phyloP scores from a whole-genome alignment of 2,888 invertebrate genomes.

The Anoplius nigerrimus region DNA sequence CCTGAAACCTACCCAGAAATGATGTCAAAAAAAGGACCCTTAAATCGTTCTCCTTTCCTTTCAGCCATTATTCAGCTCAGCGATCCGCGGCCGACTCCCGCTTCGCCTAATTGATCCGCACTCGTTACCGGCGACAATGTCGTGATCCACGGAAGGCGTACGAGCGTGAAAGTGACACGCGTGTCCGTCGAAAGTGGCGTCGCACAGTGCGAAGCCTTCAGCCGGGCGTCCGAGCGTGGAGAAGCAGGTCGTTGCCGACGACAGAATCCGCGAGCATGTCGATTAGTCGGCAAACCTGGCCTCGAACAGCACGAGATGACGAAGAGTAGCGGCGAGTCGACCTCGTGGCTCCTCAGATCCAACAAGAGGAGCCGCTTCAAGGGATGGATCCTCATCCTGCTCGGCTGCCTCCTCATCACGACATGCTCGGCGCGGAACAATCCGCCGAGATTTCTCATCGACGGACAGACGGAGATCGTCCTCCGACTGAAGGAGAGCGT shows the following conservation, averaged over 20 bases:
- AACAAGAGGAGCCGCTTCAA: constrained; percentile 53
- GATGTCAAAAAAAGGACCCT: too few relatives aligned
- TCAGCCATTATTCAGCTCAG: too few relatives aligned
- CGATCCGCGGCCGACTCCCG: neutral
- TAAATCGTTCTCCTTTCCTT: too few relatives aligned
- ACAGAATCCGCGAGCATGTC: constrained; percentile 32
- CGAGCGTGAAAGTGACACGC: constrained; percentile 50
- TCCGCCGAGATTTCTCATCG: constrained; percentile 91
- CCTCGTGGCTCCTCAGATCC: constrained; percentile 49
- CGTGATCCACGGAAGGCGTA: constrained; percentile 18
- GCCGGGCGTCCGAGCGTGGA: too few relatives aligned
- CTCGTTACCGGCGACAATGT: constrained; percentile 23
- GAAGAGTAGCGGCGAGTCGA: constrained; percentile 36
- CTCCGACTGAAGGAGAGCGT: constrained; percentile 91
- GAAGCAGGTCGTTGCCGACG: neutral
- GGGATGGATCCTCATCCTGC: constrained; percentile 47
- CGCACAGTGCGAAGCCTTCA: neutral
- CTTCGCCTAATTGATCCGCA: constrained; percentile 7
- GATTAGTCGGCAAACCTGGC: constrained; percentile 24
- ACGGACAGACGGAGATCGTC: constrained; percentile 93
- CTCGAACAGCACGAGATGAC: constrained; percentile 45
- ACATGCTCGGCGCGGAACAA: constrained; percentile 79
- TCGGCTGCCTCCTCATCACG: constrained; percentile 49
- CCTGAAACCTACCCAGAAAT: too few relatives aligned
- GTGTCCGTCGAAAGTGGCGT: constrained; percentile 22